Evolutionary conservation across 2,888 invertebrate genomes (phyloP).

Genomic region (Beris morrisii): DNA sequence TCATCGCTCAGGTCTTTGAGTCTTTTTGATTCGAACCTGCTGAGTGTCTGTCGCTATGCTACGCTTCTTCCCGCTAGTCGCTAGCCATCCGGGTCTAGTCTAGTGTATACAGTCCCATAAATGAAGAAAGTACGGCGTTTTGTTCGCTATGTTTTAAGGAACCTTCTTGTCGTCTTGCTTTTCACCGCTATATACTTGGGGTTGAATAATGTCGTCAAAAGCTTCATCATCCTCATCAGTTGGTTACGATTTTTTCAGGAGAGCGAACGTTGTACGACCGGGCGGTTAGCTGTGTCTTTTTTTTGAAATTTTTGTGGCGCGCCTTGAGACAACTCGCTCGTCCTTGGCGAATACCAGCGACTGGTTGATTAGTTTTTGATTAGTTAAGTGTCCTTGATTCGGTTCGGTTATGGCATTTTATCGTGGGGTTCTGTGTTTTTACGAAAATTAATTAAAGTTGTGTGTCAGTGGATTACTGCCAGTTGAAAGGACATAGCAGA

Average conservation of each 20-base stretch:
- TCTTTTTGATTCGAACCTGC: neutral
- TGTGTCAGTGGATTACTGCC: too few relatives aligned
- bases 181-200: neutral
- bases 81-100: neutral
- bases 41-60: neutral
- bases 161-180: neutral
- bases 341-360: too few relatives aligned
- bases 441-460: too few relatives aligned
- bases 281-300: neutral
- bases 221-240: conserved; percentile 39
- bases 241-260: conserved; percentile 38
- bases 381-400: too few relatives aligned
- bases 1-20: neutral
- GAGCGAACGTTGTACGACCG: conserved; percentile 27
- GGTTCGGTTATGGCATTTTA: too few relatives aligned
- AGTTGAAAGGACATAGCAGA: too few relatives aligned
- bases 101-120: too few relatives aligned
- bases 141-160: neutral
- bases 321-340: too few relatives aligned
- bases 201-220: conserved; percentile 34
- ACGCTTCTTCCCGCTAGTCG: conserved; percentile 7
- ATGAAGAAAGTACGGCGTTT: neutral
- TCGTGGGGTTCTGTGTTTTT: too few relatives aligned
- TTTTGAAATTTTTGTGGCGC: too few relatives aligned
- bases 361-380: too few relatives aligned